Evolutionary conservation across 2,888 invertebrate species (phyloP).

Genomic region (Fragum fragum): DNA sequence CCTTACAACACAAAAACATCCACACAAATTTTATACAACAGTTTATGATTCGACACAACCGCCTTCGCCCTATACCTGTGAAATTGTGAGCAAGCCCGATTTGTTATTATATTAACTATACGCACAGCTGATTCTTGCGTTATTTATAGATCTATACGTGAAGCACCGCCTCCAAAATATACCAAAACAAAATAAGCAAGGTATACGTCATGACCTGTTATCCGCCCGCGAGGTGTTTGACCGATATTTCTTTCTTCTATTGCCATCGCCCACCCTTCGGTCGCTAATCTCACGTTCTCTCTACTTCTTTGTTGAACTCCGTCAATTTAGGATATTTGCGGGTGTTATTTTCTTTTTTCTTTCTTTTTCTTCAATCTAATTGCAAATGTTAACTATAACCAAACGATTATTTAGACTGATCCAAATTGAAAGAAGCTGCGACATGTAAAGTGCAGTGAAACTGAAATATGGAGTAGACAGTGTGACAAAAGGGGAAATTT

Average conservation of each 20-base stretch:
- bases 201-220: neutral
- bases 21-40: neutral
- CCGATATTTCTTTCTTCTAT: slow-evolving; percentile 7
- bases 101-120: neutral
- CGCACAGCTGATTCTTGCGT: slow-evolving; percentile 3
- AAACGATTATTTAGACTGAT: too few species aligned
- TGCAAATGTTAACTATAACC: too few species aligned
- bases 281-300: too few species aligned
- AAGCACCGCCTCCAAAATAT: neutral
- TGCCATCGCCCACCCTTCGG: too few species aligned
- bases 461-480: too few species aligned
- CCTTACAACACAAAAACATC: neutral
- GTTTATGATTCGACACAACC: neutral
- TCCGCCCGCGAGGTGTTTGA: neutral
- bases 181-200: neutral
- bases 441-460: too few species aligned
- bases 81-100: neutral
- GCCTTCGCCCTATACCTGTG: neutral
- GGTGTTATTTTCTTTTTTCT: too few species aligned
- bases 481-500: too few species aligned
- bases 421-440: too few species aligned
- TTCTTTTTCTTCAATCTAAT: too few species aligned
- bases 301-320: too few species aligned
- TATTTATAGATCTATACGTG: neutral
- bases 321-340: too few species aligned